These are phyloP conservation scores for Micronycteris hirsuta DNA, from an alignment of 2,113 vertebrate genomes.

Conservation along the genomic window DNA sequence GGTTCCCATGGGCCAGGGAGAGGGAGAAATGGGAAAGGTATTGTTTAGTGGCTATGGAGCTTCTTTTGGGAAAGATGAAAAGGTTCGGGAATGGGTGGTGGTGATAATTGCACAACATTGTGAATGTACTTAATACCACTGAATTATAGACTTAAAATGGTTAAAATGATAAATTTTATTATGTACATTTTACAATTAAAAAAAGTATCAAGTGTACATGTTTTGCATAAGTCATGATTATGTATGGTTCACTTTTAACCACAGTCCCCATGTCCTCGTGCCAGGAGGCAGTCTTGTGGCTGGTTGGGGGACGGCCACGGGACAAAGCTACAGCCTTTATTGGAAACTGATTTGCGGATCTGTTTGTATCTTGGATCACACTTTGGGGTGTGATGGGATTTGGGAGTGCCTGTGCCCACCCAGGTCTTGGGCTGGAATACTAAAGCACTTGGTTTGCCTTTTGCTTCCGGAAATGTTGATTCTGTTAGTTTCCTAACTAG, in stretches of 20 bases:
- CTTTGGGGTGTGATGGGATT: not conserved
- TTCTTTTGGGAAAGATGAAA: not conserved
- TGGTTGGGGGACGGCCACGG: not conserved
- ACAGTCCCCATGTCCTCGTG: not conserved
- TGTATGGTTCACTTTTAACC: not conserved
- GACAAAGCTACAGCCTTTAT: not conserved
- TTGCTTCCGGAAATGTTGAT: not conserved
- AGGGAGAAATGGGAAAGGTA: not conserved
- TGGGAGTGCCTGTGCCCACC: not conserved
- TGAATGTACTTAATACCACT: not conserved
- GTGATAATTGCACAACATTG: not conserved
- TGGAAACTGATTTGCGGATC: not conserved
- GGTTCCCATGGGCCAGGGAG: not conserved
- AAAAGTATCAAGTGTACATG: not conserved
- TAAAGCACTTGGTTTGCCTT: not conserved
- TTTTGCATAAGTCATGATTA: not conserved
- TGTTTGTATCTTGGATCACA: accelerated
- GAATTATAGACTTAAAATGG: not conserved
- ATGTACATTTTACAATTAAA: not conserved
- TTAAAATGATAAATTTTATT: not conserved
- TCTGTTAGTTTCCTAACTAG: not conserved
- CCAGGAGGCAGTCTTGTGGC: not conserved
- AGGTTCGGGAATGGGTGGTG: not conserved
- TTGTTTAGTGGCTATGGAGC: not conserved
- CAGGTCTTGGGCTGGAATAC: not conserved